Conservation (phyloP, 1,140 invertebrate species). For the Phthorimaea operculella region DNA sequence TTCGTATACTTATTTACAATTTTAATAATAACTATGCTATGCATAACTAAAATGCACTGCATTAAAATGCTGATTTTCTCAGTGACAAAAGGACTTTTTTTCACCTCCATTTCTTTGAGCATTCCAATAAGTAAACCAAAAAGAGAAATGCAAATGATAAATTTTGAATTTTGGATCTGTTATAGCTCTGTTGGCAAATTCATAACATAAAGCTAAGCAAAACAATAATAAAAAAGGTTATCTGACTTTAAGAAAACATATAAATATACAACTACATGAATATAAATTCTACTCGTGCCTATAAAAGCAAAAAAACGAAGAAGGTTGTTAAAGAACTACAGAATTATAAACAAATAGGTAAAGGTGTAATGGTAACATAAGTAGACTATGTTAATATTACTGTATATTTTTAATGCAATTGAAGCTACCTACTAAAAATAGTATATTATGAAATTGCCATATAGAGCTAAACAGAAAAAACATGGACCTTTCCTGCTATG, state of each 20-base stretch:
- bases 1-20: too few relatives aligned
- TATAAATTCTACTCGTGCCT: too few relatives aligned
- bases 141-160: constrained; percentile 9
- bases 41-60: too few relatives aligned
- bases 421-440: background rate
- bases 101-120: constrained; percentile 62
- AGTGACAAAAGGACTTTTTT: constrained; percentile 6
- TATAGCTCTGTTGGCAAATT: constrained; percentile 54
- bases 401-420: background rate
- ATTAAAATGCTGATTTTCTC: too few relatives aligned
- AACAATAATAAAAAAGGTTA: background rate
- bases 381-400: background rate
- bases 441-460: constrained; percentile 35
- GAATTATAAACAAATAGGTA: too few relatives aligned
- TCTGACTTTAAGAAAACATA: too few relatives aligned
- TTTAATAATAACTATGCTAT: too few relatives aligned
- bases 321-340: too few relatives aligned
- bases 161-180: constrained; percentile 62
- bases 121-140: constrained; percentile 40
- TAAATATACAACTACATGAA: too few relatives aligned
- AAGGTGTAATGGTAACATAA: too few relatives aligned
- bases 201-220: constrained; percentile 7
- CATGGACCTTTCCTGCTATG: constrained; percentile 33
- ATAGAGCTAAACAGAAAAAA: constrained; percentile 54
- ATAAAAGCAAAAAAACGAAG: too few relatives aligned